Evolutionary conservation across 2,888 invertebrate genomes (phyloP).

Genomic region (Aphodius granarius): DNA sequence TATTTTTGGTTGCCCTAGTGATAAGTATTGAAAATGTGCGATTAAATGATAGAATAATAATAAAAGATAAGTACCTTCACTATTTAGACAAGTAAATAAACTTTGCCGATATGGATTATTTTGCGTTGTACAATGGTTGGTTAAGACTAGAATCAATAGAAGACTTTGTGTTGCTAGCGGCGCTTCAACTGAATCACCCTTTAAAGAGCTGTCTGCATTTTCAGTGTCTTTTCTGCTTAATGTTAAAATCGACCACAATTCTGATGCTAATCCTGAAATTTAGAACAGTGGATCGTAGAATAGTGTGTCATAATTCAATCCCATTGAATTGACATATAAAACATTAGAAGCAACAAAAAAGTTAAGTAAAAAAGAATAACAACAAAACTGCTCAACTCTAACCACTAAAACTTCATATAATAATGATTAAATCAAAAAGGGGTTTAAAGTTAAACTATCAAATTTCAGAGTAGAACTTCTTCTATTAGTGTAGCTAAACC

Average conservation of each 20-base stretch:
- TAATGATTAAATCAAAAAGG: too few species aligned
- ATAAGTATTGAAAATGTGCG: too few species aligned
- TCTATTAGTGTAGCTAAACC: too few species aligned
- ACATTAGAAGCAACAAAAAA: too few species aligned
- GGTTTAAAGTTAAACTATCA: too few species aligned
- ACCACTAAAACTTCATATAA: too few species aligned
- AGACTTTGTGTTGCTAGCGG: constrained; percentile 90
- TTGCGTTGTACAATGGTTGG: constrained; percentile 84
- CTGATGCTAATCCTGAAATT: constrained; percentile 58
- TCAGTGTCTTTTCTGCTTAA: constrained; percentile 58
- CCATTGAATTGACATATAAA: too few species aligned
- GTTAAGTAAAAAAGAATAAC: too few species aligned
- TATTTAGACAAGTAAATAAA: constrained; percentile 80
- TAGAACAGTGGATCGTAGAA: neutral
- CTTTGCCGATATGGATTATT: constrained; percentile 87
- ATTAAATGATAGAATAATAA: too few species aligned
- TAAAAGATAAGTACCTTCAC: constrained; percentile 61
- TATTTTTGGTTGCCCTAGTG: too few species aligned
- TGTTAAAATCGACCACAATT: constrained; percentile 80
- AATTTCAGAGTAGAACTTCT: too few species aligned
- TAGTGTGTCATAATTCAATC: neutral
- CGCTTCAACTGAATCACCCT: constrained; percentile 55
- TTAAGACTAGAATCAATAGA: constrained; percentile 80
- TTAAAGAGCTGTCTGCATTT: constrained; percentile 42
- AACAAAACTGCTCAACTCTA: too few species aligned